Base-by-base conservation (phyloP, 1,140 invertebrate genomes). In the Galleria mellonella region DNA sequence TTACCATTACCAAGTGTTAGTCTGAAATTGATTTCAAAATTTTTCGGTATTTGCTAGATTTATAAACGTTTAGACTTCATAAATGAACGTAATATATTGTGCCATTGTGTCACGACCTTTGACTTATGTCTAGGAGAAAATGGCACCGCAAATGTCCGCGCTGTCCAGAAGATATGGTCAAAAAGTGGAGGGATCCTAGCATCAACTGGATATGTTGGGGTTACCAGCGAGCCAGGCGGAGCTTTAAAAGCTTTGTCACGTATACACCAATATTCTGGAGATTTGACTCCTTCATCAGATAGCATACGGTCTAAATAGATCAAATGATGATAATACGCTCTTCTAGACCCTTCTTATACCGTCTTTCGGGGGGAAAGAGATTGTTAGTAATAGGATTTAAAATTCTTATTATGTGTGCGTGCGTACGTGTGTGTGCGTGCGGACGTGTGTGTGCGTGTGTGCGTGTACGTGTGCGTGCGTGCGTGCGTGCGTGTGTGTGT, bases 201-300 rank as follows among this genome's bases (percentile, higher is more conserved):
- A 75, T 76, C 40, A 73, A 52, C 1, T 83, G 79, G 79, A 61
- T 83, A 2, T 83, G 79, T 32, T 76, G 68, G 0, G 72, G 38
- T 0, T 83, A 82, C 60, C 79, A 83, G 44, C 55, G 72, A 4
- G 79, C 79, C 0, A 35, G 75, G 31, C 47, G 79, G 10, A 44
- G 57, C 1, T 83, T 83, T 55, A 83, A 83, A 53, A 83, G 79
- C 37, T 9, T 44, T 0, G 82, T 77, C 44, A 83, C 82, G 79
- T n/a, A 83, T 83, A 77, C 51, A 66, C 40, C 73, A 72, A 43
- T 82, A 83, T 57, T 83, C 77, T 27, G 73, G 82, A 52, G 79
- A 83, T 62, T 77, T 77, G 0, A 83, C 79, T 0, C 17, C 2
- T 23, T 23, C 2, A 23, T 23, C 2, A 23, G 17, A 23, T 23